Percentiles rank a stretch among this genome's conserved stretches.
phyloP scores from a whole-genome alignment of 2,888 invertebrate genomes.

The Drosophila kanekoi region DNA sequence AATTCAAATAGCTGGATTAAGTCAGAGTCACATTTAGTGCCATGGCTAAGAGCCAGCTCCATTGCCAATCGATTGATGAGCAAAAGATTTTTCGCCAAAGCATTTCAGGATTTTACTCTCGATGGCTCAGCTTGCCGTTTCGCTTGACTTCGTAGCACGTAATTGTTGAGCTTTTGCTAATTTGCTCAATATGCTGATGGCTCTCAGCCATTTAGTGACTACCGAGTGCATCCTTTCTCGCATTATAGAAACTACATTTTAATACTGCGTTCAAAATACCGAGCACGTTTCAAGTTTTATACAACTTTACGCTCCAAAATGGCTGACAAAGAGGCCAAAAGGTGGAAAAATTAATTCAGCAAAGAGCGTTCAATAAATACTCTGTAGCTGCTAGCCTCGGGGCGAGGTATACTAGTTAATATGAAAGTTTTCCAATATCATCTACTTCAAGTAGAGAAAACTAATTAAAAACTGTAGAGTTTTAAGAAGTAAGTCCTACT shows the following conservation, averaged over 20 bases:
- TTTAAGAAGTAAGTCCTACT: too few species aligned
- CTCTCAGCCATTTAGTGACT: slow-evolving; percentile 51
- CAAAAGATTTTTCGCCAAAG: slow-evolving; percentile 16
- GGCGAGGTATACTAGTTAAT: too few species aligned
- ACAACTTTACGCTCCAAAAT: slow-evolving; percentile 15
- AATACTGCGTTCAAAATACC: slow-evolving; percentile 38
- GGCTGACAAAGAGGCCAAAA: slow-evolving; percentile 17
- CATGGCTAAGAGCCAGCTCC: slow-evolving; percentile 20
- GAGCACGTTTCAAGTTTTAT: slow-evolving; percentile 56
- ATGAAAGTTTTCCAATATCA: too few species aligned
- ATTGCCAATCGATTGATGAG: slow-evolving; percentile 50
- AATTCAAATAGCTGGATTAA: slow-evolving; percentile 62
- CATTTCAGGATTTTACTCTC: not conserved
- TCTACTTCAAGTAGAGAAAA: too few species aligned
- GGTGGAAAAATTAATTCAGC: not conserved
- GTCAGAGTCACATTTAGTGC: slow-evolving; percentile 24
- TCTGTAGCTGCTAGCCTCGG: not conserved
- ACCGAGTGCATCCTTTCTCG: slow-evolving; percentile 49
- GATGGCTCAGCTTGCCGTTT: slow-evolving; percentile 7
- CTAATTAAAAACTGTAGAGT: too few species aligned
- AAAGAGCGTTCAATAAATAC: not conserved
- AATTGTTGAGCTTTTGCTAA: slow-evolving; percentile 47
- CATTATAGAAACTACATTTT: slow-evolving; percentile 53
- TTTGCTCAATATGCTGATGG: slow-evolving; percentile 61
- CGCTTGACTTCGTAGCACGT: slow-evolving; percentile 41